These are phyloP conservation scores for Drosophila niveifrons DNA, from an alignment of 2,888 invertebrate genomes.

Conservation along the genomic window DNA sequence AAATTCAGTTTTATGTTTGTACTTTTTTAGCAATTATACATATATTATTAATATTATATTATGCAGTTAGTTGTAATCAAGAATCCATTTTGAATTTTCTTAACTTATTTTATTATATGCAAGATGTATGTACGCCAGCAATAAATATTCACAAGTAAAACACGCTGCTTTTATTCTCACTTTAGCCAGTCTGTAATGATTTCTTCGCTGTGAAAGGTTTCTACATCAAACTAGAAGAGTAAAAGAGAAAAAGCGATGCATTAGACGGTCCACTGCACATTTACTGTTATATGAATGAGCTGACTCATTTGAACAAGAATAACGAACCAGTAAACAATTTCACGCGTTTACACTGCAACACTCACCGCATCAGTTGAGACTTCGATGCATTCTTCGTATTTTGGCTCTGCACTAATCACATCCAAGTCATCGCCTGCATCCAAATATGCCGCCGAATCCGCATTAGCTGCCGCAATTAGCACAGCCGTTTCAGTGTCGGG, in stretches of 20 bases:
- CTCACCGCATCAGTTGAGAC: constrained; percentile 73
- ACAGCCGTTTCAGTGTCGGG: constrained; percentile 65
- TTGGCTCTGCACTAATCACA: constrained; percentile 42
- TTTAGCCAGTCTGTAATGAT: constrained; percentile 83
- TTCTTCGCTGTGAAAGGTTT: constrained; percentile 82
- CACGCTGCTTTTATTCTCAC: background rate
- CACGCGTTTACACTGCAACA: background rate
- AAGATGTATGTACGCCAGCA: constrained; percentile 54
- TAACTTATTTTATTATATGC: constrained; percentile 43
- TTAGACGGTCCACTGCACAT: no score
- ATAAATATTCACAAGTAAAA: constrained; percentile 46
- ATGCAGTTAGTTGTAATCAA: constrained; percentile 57
- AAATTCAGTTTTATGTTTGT: constrained; percentile 42
- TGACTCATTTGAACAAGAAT: no score
- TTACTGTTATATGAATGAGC: no score
- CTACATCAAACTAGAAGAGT: constrained; percentile 77
- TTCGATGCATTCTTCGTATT: constrained; percentile 62
- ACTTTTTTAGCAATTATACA: constrained; percentile 38
- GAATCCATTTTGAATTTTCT: constrained; percentile 21
- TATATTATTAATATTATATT: constrained; percentile 42
- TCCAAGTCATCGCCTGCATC: constrained; percentile 46
- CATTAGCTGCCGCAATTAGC: constrained; percentile 74
- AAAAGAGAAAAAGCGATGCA: background rate
- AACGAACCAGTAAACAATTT: no score
- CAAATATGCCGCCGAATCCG: constrained; percentile 58